Evolutionary conservation across 2,888 invertebrate genomes (phyloP).

Genomic region (Cheilosia vulpina): DNA sequence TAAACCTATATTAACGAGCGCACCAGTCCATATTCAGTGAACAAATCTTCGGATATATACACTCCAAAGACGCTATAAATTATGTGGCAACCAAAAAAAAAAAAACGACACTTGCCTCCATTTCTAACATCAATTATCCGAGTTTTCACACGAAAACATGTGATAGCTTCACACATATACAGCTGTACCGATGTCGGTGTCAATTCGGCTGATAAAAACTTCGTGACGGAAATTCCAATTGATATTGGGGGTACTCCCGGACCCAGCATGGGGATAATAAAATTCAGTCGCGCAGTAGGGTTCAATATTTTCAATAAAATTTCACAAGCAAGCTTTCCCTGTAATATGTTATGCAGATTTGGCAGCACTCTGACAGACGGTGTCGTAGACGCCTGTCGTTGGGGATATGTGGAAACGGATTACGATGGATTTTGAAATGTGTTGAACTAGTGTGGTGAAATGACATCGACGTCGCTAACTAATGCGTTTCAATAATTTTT

Average conservation of each 20-base stretch:
- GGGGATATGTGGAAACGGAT: slow-evolving; percentile 32
- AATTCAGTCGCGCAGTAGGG: not conserved
- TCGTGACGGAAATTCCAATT: slow-evolving; percentile 49
- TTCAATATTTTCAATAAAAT: slow-evolving; percentile 30
- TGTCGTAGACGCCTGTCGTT: not conserved
- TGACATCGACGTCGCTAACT: slow-evolving; percentile 39
- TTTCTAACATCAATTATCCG: slow-evolving; percentile 18
- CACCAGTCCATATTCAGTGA: slow-evolving; percentile 3
- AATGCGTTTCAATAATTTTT: slow-evolving; percentile 36
- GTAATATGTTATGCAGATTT: not conserved
- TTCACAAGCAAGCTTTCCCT: not conserved
- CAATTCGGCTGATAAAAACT: slow-evolving; percentile 29
- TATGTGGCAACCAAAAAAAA: not conserved
- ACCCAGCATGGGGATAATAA: not conserved
- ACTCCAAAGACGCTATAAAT: slow-evolving; percentile 26
- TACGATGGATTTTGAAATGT: slow-evolving; percentile 54
- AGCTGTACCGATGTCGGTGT: not conserved
- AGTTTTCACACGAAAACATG: slow-evolving; percentile 14
- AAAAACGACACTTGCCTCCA: not conserved
- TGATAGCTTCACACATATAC: not conserved
- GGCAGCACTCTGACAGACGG: slow-evolving; percentile 1
- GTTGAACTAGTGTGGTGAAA: slow-evolving; percentile 32
- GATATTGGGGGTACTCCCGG: not conserved
- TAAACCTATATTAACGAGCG: not conserved
- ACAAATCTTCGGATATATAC: not conserved